A percentile compares a stretch with the other conserved stretches of the same genome.
These are phyloP conservation scores for Tachina lurida DNA, from an alignment of 2,888 invertebrate genomes.

Conservation along the genomic window DNA sequence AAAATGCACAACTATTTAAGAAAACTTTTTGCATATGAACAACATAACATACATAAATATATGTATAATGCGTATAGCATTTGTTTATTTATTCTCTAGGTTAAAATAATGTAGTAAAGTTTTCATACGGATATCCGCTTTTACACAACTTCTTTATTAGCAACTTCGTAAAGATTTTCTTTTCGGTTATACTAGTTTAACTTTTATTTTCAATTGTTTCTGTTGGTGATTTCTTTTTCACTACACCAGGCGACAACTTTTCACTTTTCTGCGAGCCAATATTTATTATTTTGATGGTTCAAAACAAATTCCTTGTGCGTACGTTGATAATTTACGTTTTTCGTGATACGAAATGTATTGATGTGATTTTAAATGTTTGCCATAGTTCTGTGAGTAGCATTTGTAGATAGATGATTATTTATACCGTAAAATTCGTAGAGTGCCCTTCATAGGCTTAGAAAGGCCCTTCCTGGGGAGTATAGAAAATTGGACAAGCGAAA, in stretches of 20 bases:
- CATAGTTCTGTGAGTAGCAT: no score
- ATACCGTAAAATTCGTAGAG: no score
- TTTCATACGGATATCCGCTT: constrained; percentile 55
- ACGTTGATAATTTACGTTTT: no score
- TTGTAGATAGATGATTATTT: no score
- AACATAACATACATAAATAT: background rate
- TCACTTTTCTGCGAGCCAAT: background rate
- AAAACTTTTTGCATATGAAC: constrained; percentile 34
- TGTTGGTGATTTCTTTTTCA: background rate
- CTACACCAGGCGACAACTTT: background rate
- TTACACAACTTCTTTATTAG: constrained; percentile 26
- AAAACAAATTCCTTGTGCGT: no score
- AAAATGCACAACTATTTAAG: constrained; percentile 27
- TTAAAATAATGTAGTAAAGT: constrained; percentile 13
- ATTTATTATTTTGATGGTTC: background rate
- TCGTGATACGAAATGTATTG: no score
- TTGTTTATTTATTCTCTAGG: constrained; percentile 2
- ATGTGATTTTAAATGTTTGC: no score
- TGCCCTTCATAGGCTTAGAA: no score
- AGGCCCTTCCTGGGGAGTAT: no score
- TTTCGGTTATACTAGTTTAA: constrained; percentile 2
- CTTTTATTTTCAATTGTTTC: constrained; percentile 26
- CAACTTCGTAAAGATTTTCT: constrained; percentile 32
- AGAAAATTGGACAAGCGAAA: no score
- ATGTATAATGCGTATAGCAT: background rate